Conservation (phyloP, 2,797 vertebrate species). For the Galaxias olidus region DNA sequence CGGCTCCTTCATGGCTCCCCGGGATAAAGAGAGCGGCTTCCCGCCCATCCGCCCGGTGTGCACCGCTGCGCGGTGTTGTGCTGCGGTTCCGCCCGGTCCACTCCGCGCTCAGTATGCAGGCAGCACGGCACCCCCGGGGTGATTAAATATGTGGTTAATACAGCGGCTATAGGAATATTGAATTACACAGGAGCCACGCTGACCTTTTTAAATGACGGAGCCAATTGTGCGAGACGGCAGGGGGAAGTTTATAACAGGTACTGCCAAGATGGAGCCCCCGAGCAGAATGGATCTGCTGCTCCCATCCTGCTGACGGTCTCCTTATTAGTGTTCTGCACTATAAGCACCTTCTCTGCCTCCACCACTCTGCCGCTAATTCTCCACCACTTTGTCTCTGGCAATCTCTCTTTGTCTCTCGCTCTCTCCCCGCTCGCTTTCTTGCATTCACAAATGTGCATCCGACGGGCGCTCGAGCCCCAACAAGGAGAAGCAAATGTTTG, state of each 20-base stretch:
- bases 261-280: slow-evolving; percentile 60
- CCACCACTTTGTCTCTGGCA: slow-evolving; percentile 22
- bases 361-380: slow-evolving; percentile 22
- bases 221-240: slow-evolving; percentile 74
- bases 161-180: slow-evolving; percentile 74
- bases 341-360: slow-evolving; percentile 49
- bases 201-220: slow-evolving; percentile 83
- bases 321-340: slow-evolving; percentile 56
- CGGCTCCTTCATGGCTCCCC: slow-evolving; percentile 7
- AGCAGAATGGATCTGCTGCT: slow-evolving; percentile 67
- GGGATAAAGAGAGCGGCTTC: background rate
- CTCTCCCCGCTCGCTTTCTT: no score
- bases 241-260: slow-evolving; percentile 74
- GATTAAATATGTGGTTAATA: slow-evolving; percentile 82
- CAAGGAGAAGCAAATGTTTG: no score
- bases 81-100: slow-evolving; percentile 30
- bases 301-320: slow-evolving; percentile 50
- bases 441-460: no score
- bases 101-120: slow-evolving; percentile 56
- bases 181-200: slow-evolving; percentile 75
- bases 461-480: no score
- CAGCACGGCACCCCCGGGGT: slow-evolving; percentile 56
- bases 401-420: slow-evolving; percentile 13
- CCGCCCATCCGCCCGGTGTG: background rate
- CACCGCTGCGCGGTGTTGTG: no score